A percentile compares a stretch with the other conserved stretches of the same genome.
Conservation (phyloP, 1,140 invertebrate species). For the Bombus difficillimus region DNA sequence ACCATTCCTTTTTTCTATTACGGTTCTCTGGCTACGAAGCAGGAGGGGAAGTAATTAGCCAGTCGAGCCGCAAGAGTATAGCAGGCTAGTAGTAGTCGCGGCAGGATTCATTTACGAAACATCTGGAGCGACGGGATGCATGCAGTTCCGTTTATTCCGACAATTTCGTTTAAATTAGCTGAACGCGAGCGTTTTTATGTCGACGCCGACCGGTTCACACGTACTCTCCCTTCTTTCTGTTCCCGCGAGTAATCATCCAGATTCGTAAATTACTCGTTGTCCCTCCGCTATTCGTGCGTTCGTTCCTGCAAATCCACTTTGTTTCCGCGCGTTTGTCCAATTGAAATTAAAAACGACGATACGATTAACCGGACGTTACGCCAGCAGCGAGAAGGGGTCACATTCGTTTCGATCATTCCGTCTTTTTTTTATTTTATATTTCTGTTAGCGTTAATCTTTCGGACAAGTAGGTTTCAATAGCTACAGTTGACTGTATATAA, state of each 20-base stretch:
- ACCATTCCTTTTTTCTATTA: slow-evolving; percentile 35
- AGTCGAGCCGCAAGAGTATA: slow-evolving; percentile 54
- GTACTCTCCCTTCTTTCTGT: slow-evolving; percentile 64
- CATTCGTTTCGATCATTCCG: neutral
- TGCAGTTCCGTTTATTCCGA: slow-evolving; percentile 81
- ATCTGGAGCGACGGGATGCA: slow-evolving; percentile 78
- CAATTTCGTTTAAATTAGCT: slow-evolving; percentile 81
- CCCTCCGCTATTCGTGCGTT: slow-evolving; percentile 30
- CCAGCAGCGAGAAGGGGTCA: neutral
- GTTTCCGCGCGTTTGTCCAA: slow-evolving; percentile 40
- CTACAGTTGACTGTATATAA: neutral
- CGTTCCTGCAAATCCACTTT: slow-evolving; percentile 59
- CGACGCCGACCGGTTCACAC: slow-evolving; percentile 78
- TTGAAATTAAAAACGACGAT: slow-evolving; percentile 37
- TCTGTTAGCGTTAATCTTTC: neutral
- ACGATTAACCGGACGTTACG: slow-evolving; percentile 25
- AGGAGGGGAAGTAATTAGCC: slow-evolving; percentile 61
- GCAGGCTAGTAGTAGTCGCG: slow-evolving; percentile 42
- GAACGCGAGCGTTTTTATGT: slow-evolving; percentile 77
- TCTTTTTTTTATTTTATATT: neutral
- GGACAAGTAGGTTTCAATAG: neutral
- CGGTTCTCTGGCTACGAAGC: slow-evolving; percentile 7
- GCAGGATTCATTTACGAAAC: slow-evolving; percentile 77
- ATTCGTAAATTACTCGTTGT: slow-evolving; percentile 67
- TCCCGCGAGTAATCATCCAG: slow-evolving; percentile 70